Conservation (phyloP, 2,113 vertebrate genomes). For the Rhodinocichla rosea region DNA sequence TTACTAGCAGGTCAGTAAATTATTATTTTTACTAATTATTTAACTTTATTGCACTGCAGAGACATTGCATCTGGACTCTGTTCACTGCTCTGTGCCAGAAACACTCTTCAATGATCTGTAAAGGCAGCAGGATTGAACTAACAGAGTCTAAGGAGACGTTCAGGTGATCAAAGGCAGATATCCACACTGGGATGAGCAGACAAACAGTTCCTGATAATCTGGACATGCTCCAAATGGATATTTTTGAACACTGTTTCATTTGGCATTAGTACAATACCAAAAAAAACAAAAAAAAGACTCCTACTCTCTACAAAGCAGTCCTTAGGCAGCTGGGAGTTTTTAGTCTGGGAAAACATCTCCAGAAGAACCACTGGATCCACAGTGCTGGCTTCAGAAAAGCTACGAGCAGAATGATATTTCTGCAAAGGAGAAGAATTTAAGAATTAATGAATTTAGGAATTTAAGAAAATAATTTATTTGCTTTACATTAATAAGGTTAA, state of each 20-base stretch:
- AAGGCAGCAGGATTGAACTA: not conserved
- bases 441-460: not conserved
- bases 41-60: not conserved
- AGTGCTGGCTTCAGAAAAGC: conserved; percentile 86
- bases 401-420: conserved; percentile 68
- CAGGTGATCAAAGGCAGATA: not conserved
- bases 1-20: not conserved
- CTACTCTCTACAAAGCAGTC: conserved; percentile 85
- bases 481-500: not conserved
- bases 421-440: not conserved
- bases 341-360: conserved; percentile 39
- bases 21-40: not conserved
- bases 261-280: not conserved
- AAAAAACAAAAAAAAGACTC: not conserved
- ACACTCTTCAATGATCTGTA: not conserved
- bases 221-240: not conserved
- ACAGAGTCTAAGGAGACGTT: not conserved
- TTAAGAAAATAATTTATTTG: not conserved
- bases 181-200: not conserved
- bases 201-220: not conserved
- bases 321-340: conserved; percentile 78
- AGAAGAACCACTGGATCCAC: conserved; percentile 78
- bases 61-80: not conserved
- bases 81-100: not conserved
- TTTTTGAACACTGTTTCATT: not conserved